A percentile compares a stretch with the other conserved stretches of the same genome.
These are phyloP conservation scores for Hecatera dysodea DNA, from an alignment of 2,888 invertebrate genomes.

Conservation along the genomic window DNA sequence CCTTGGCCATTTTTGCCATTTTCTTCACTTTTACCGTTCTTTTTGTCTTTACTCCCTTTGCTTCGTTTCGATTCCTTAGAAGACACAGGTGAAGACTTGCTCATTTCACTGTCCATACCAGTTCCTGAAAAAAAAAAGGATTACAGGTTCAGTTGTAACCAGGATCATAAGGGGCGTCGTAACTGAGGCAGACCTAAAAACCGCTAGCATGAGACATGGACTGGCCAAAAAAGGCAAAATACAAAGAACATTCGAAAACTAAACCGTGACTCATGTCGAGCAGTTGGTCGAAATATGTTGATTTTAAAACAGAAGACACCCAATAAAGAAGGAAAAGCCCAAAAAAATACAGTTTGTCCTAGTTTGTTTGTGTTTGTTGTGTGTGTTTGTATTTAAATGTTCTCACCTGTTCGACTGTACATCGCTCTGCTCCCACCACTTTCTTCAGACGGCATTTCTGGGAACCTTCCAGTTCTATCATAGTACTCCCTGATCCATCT, in stretches of 20 bases:
- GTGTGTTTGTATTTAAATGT: background rate
- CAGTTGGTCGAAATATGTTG: too few relatives aligned
- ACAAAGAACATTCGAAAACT: too few relatives aligned
- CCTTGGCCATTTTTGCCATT: constrained; percentile 90
- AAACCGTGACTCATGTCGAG: too few relatives aligned
- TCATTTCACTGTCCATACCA: constrained; percentile 95
- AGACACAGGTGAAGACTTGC: constrained; percentile 94
- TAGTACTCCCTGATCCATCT: constrained; percentile 96
- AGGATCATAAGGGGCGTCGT: too few relatives aligned
- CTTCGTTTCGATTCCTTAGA: constrained; percentile 95
- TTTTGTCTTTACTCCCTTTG: constrained; percentile 93
- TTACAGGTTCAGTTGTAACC: background rate
- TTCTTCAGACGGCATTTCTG: constrained; percentile 97
- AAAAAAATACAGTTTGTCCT: too few relatives aligned
- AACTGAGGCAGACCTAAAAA: too few relatives aligned
- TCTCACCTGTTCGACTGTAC: constrained; percentile 94
- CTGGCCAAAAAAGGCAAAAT: too few relatives aligned
- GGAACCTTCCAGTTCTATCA: constrained; percentile 95
- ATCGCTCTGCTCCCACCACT: constrained; percentile 97
- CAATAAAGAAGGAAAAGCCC: too few relatives aligned
- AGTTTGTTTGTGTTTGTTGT: too few relatives aligned
- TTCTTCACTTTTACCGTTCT: constrained; percentile 86
- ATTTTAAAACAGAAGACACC: too few relatives aligned
- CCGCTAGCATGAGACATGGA: too few relatives aligned
- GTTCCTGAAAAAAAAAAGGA: constrained; percentile 73